Evolutionary conservation across 1,140 invertebrate species (phyloP).

Genomic region (Bombyx mandarina): DNA sequence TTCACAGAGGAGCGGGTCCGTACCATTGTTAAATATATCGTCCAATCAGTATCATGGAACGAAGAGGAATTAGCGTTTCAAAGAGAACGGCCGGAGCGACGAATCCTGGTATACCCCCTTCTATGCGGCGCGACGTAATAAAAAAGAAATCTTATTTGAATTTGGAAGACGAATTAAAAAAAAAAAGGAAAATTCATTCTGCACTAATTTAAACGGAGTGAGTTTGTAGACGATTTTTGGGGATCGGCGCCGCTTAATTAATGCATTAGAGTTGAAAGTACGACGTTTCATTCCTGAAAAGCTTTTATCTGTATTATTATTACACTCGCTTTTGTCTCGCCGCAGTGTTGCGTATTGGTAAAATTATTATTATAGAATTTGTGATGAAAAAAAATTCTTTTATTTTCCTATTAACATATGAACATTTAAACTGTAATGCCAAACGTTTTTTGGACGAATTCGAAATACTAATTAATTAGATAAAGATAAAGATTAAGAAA

Average conservation of each 20-base stretch:
- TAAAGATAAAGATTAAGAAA: no score
- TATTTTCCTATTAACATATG: no score
- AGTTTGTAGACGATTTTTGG: conserved; percentile 56
- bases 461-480: no score
- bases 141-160: conserved; percentile 65
- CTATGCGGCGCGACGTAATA: conserved; percentile 51
- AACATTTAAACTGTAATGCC: no score
- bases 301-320: no score
- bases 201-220: conserved; percentile 59
- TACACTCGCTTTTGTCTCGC: no score
- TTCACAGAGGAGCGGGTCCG: conserved; percentile 49
- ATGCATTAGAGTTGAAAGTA: conserved; percentile 52
- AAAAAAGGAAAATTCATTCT: conserved; percentile 64
- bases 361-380: no score
- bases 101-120: conserved; percentile 56
- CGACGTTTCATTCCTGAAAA: no score
- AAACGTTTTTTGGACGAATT: no score
- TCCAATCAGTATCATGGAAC: conserved; percentile 62
- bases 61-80: conserved; percentile 58
- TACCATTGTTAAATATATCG: conserved; percentile 67
- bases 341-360: no score
- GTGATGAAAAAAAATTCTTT: no score
- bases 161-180: conserved; percentile 66
- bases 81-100: conserved; percentile 42
- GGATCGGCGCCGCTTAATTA: conserved; percentile 52